A percentile compares a stretch with the other conserved stretches of the same genome.
phyloP scores from a whole-genome alignment of 2,113 vertebrate genomes.

The Semnornis frantzii region DNA sequence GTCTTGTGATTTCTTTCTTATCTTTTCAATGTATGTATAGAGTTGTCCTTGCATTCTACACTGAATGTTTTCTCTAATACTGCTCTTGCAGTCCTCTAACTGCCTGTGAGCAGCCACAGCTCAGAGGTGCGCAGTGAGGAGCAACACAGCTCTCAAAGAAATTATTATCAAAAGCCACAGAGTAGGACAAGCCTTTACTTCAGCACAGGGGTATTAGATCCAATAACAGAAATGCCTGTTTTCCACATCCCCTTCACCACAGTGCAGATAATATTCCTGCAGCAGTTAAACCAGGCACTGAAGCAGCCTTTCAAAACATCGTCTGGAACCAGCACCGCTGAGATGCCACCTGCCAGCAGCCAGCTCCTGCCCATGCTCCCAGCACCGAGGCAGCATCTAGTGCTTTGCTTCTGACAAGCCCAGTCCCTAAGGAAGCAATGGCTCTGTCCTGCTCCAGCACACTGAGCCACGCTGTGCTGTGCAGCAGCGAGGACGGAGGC shows the following conservation, averaged over 20 bases:
- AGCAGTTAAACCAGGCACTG: background rate
- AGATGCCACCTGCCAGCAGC: background rate
- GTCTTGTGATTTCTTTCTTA: background rate
- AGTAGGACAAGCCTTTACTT: background rate
- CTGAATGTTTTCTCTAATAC: background rate
- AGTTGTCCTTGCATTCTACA: background rate
- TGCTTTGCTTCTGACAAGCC: background rate
- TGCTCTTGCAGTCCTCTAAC: background rate
- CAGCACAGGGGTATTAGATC: background rate
- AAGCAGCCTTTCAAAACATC: accelerated
- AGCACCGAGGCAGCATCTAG: background rate
- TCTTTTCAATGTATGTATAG: background rate
- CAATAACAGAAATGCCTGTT: background rate
- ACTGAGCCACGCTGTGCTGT: background rate
- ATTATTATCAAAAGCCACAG: background rate
- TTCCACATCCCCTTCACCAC: background rate
- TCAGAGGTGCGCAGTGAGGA: background rate
- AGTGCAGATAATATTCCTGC: background rate
- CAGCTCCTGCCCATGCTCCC: background rate
- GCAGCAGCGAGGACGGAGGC: background rate
- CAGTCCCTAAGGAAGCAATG: background rate
- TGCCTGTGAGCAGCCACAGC: background rate
- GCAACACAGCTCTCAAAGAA: background rate
- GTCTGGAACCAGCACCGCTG: background rate
- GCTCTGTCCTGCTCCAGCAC: accelerated